These are phyloP conservation scores for Gallinago media DNA, from an alignment of 2,113 vertebrate species.

Conservation along the genomic window DNA sequence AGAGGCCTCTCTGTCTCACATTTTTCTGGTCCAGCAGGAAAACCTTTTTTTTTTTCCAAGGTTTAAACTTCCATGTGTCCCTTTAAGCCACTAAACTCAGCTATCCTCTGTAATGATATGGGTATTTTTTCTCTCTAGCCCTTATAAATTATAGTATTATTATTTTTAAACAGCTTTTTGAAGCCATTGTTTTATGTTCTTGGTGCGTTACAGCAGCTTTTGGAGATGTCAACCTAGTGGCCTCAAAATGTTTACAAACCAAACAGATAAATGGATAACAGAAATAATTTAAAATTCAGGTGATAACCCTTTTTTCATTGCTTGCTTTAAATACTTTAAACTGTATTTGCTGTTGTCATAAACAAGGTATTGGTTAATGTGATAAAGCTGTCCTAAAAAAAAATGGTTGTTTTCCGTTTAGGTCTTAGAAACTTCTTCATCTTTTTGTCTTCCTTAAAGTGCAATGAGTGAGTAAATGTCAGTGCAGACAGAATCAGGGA, in stretches of 20 bases:
- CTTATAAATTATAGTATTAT: background rate
- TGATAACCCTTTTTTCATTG: background rate
- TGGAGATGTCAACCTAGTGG: background rate
- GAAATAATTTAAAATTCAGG: background rate
- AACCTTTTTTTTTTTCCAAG: background rate
- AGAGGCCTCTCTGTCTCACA: background rate
- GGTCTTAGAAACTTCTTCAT: background rate
- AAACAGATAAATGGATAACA: background rate
- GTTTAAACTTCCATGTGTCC: background rate
- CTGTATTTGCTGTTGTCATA: background rate
- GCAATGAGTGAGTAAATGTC: slow-evolving; percentile 50
- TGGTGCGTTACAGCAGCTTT: background rate
- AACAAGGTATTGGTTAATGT: background rate
- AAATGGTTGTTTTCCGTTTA: background rate
- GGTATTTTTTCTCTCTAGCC: background rate
- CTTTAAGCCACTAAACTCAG: background rate
- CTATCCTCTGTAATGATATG: rapidly evolving
- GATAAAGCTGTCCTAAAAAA: background rate
- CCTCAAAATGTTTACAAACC: background rate
- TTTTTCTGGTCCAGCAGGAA: background rate
- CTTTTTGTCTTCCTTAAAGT: background rate
- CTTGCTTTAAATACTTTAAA: background rate
- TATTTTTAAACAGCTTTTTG: background rate
- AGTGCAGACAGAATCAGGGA: slow-evolving; percentile 22
- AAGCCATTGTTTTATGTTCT: background rate